Evolutionary conservation across 53 echinoderm and acorn worm genomes (phyloP).

Genomic region (Stichopus horrens): DNA sequence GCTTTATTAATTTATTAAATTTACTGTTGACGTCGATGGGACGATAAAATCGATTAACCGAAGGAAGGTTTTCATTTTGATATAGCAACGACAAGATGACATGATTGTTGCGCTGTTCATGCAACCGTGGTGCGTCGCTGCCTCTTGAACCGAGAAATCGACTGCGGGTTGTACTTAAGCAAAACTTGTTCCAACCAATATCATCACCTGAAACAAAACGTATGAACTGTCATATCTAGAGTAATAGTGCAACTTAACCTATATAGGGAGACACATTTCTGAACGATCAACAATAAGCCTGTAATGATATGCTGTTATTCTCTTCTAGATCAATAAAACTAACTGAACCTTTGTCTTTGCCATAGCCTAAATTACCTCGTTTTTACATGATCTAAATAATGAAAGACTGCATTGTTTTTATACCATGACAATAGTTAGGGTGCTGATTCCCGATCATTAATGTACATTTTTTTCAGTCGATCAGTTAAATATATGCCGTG

Average conservation of each 20-base stretch:
- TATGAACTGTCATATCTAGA: neutral
- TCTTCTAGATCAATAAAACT: too few relatives aligned
- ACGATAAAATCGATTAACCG: slow-evolving; percentile 11
- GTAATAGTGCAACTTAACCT: neutral
- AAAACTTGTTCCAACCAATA: neutral
- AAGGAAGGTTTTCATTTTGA: neutral
- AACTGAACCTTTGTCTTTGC: too few relatives aligned
- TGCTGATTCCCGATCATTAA: too few relatives aligned
- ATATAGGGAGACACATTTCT: neutral
- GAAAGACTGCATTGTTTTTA: too few relatives aligned
- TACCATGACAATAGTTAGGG: too few relatives aligned
- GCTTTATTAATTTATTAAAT: neutral
- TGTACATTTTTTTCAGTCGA: too few relatives aligned
- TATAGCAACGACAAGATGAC: neutral
- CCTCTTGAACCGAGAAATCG: neutral
- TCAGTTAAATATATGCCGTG: too few relatives aligned
- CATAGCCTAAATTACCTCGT: too few relatives aligned
- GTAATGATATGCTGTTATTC: too few relatives aligned
- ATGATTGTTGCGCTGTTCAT: neutral
- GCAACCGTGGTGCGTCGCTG: neutral
- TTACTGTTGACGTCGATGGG: neutral
- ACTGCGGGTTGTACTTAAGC: neutral
- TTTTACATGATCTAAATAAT: too few relatives aligned
- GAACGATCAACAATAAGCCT: neutral
- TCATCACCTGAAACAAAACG: neutral